Conservation (phyloP, 2,113 vertebrate genomes). For the Solea solea region DNA sequence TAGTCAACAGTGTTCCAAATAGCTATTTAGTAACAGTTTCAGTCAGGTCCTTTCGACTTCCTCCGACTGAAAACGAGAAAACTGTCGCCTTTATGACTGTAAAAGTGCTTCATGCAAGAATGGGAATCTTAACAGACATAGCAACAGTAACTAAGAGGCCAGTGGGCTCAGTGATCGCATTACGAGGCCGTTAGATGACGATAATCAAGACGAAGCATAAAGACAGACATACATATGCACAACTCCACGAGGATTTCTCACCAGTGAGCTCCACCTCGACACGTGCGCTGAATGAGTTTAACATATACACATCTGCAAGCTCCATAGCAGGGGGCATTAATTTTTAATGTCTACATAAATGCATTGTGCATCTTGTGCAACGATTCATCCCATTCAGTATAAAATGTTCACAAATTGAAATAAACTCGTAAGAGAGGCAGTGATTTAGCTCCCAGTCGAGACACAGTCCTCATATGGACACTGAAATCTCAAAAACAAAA, state of each 20-base stretch:
- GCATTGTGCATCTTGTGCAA: slow-evolving; percentile 3
- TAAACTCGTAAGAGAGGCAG: background rate
- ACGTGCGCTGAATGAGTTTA: background rate
- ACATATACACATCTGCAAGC: slow-evolving; percentile 1
- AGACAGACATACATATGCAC: background rate
- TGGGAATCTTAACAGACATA: background rate
- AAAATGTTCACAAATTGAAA: slow-evolving; percentile 16
- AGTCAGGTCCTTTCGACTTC: too few species aligned
- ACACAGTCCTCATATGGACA: background rate
- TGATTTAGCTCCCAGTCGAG: background rate
- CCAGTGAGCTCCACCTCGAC: background rate
- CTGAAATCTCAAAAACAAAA: background rate
- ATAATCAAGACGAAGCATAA: background rate
- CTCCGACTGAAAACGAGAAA: too few species aligned
- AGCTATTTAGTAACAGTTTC: too few species aligned
- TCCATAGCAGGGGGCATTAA: slow-evolving; percentile 5
- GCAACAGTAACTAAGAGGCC: slow-evolving; percentile 1
- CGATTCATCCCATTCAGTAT: slow-evolving; percentile 25
- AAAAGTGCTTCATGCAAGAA: background rate
- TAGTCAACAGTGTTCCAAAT: too few species aligned
- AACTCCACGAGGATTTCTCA: background rate
- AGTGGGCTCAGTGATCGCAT: background rate
- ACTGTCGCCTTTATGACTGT: too few species aligned
- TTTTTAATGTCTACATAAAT: slow-evolving; percentile 15
- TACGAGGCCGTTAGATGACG: too few species aligned